Evolutionary conservation across 1,140 invertebrate species (phyloP), one percentile per base, ranked within the genome.

Genomic region (Pemphigus obesinymphae): DNA sequence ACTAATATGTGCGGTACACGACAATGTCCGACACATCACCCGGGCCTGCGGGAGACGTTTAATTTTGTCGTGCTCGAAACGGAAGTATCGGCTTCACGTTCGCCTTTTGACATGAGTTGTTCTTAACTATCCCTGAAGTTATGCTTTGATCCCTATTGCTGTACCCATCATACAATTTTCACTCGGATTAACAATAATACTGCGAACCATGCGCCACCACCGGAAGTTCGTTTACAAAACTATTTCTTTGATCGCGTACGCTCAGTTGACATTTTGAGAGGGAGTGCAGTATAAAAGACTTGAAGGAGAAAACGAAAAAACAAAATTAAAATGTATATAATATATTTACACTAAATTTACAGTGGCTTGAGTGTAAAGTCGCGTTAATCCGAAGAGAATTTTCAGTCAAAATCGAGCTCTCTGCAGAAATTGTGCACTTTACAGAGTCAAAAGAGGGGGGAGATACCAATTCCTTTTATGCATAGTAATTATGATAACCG

Each of bases 191-290:
- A 70, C 66, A 43, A 70, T 43, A 43, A 70, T n/a, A 37, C 20
- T 6, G 4, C 10, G 20, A 34, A 6, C 63, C 20, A 20, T n/a
- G 20, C 61, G 37, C 10, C 34, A 34, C n/a, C 20, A n/a, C 20
- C 66, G 37, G 40, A 70, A 70, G 40, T 70, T 11, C 37, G 68
- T 45, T 70, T 13, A 70, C 5, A 20, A n/a, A 70, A 70, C 68
- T 70, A 70, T 70, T 70, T 45, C 68, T 70, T 70, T 70, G 68
- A 70, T 70, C 68, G 37, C n/a, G 66, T 23, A 23, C 37, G 68
- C 68, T 17, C 11, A n/a, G 66, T 70, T 26, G 66, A 15, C 26
- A 43, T 43, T 70, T 43, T 70, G 43, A 20, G 37, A 13, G 37
- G 11, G n/a, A 23, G 11, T n/a, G n/a, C n/a, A n/a, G n/a, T n/a